These are phyloP conservation scores for Ophiodon elongatus DNA, from an alignment of 2,113 vertebrate genomes.

Conservation along the genomic window DNA sequence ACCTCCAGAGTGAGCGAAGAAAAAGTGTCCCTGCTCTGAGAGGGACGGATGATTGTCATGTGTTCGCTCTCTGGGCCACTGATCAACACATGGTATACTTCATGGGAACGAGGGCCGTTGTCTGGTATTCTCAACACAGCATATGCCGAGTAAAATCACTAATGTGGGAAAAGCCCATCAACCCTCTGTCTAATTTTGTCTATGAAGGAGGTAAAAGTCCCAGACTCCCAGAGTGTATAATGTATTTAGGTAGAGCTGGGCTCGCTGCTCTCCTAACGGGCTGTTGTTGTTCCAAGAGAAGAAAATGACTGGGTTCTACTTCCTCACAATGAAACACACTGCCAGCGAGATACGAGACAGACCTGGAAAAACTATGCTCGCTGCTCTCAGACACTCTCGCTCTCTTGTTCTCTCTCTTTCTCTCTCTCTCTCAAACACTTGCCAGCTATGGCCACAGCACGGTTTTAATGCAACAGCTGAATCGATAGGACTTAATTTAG, in stretches of 20 bases:
- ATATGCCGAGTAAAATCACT: conserved; percentile 40
- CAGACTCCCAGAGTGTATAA: conserved; percentile 73
- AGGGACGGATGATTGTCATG: conserved; percentile 79
- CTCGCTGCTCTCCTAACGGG: conserved; percentile 70
- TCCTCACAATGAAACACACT: conserved; percentile 81
- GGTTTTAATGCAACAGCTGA: conserved; percentile 80
- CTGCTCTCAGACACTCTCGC: conserved; percentile 51
- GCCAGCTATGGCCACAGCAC: conserved; percentile 70
- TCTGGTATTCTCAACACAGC: conserved; percentile 52
- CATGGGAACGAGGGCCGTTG: conserved; percentile 52
- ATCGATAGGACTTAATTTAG: conserved; percentile 85
- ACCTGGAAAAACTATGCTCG: conserved; percentile 70
- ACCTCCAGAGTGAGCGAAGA: conserved; percentile 74
- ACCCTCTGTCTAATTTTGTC: conserved; percentile 83
- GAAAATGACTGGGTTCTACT: conserved; percentile 79
- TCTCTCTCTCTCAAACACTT: conserved; percentile 52
- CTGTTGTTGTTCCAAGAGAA: conserved; percentile 79
- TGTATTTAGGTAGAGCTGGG: conserved; percentile 75
- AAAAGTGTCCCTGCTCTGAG: conserved; percentile 75
- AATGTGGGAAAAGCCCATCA: conserved; percentile 84
- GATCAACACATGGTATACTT: conserved; percentile 78
- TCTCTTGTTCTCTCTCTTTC: conserved; percentile 65
- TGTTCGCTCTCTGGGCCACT: conserved; percentile 77
- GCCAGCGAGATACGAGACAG: conserved; percentile 72
- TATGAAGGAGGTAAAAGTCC: conserved; percentile 54